Conservation (phyloP, 2,113 vertebrate genomes). For the Oenanthe oenanthe region DNA sequence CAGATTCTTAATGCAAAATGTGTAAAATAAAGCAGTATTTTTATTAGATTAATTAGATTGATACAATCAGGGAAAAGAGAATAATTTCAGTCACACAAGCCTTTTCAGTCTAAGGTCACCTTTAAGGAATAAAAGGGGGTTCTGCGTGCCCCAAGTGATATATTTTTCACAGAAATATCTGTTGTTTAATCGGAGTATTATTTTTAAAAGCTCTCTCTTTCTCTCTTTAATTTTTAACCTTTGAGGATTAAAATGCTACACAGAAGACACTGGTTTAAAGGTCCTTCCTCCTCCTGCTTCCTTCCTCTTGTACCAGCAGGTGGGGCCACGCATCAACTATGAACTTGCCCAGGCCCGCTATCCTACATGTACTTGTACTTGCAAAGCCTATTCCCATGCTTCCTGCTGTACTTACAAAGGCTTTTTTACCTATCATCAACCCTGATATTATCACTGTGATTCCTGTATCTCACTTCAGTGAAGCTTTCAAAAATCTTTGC, state of each 20-base stretch:
- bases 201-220: background rate
- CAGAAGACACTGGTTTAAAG: background rate
- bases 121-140: background rate
- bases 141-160: background rate
- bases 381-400: background rate
- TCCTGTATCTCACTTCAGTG: background rate
- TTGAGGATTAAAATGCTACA: background rate
- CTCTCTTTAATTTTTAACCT: background rate
- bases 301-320: constrained; percentile 26
- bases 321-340: constrained; percentile 19
- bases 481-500: background rate
- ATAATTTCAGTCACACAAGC: background rate
- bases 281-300: background rate
- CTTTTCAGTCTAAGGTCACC: background rate
- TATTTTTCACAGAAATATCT: background rate
- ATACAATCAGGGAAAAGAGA: background rate
- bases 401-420: background rate
- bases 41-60: background rate
- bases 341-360: background rate
- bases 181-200: background rate
- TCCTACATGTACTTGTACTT: fast-evolving
- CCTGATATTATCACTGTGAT: background rate
- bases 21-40: background rate
- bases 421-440: background rate
- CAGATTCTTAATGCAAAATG: background rate